Base-by-base conservation (phyloP, 1,140 invertebrate genomes). In the Zaprionus gabonicus region DNA sequence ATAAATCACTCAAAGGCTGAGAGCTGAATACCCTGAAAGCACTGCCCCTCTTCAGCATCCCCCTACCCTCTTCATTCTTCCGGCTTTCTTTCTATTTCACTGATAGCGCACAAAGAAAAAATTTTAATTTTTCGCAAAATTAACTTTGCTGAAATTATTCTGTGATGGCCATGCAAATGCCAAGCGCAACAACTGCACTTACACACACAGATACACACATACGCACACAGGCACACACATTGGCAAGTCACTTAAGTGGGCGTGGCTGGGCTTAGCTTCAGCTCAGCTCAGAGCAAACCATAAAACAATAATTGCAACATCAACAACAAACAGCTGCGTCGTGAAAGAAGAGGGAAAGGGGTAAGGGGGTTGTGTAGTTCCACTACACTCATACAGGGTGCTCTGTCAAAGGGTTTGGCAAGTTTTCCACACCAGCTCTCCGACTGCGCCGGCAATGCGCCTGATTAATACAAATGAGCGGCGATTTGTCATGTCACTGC, bases 261-360 rank as follows among this genome's bases (percentile, higher is more conserved):
- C 46, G 28, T 20, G n/a, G 44, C 27, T 1, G 55, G 76, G 63
- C 79, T 77, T 69, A 79, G 78, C 74, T 72, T 64, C 46, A 65
- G 46, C 78, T 65, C 68, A 76, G 15, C 38, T 13, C 46, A 25
- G 58, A 51, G 68, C 69, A 36, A 27, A 60, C 71, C 75, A 88
- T 88, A 88, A 88, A 88, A 84, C 84, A 88, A 88, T 88, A 88
- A 88, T 88, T 88, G 84, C 84, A 88, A 90, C 84, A 88, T 88
- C 85, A 88, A 80, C 78, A 80, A 77, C 73, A 73, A 57, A 38
- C 64, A 73, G 46, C 59, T 55, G 46, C 31, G 73, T 57, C 12
- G 10, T 46, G 10, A 51, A 13, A 25, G 46, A 3, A 10, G 28
- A 59, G 7, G 49, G 56, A 1, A 13, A 17, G 7, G 9, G 9